These are phyloP conservation scores for Sycophila sp. DNA, from an alignment of 1,140 invertebrate genomes.

Conservation along the genomic window DNA sequence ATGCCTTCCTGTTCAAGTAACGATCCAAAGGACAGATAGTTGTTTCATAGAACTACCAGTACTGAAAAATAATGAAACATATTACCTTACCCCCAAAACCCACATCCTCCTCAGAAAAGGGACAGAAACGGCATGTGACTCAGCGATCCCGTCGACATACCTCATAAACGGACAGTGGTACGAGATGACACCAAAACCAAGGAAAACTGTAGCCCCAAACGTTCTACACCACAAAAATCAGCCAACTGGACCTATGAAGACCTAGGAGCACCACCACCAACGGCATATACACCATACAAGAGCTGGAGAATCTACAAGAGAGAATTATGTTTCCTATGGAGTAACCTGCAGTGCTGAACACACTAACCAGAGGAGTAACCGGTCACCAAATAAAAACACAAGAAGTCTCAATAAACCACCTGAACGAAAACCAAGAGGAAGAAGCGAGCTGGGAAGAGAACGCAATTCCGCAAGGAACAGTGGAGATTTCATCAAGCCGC, in stretches of 20 bases:
- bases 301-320: too few species aligned
- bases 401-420: too few species aligned
- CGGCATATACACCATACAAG: slow-evolving; percentile 35
- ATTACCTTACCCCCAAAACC: slow-evolving; percentile 36
- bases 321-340: slow-evolving; percentile 41
- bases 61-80: neutral
- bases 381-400: slow-evolving; percentile 20
- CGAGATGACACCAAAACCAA: too few species aligned
- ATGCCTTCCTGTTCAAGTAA: too few species aligned
- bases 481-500: too few species aligned
- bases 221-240: slow-evolving; percentile 13
- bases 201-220: neutral
- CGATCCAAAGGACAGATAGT: neutral
- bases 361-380: slow-evolving; percentile 23
- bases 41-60: slow-evolving; percentile 41
- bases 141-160: too few species aligned
- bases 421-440: too few species aligned
- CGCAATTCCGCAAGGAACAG: too few species aligned
- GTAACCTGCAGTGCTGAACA: slow-evolving; percentile 39
- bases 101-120: slow-evolving; percentile 25
- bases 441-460: too few species aligned
- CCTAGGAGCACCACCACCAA: slow-evolving; percentile 12
- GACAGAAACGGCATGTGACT: too few species aligned
- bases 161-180: slow-evolving; percentile 35
- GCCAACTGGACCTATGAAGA: too few species aligned